Base-by-base conservation (phyloP, 1,140 invertebrate species). In the Aphidius ervi region DNA sequence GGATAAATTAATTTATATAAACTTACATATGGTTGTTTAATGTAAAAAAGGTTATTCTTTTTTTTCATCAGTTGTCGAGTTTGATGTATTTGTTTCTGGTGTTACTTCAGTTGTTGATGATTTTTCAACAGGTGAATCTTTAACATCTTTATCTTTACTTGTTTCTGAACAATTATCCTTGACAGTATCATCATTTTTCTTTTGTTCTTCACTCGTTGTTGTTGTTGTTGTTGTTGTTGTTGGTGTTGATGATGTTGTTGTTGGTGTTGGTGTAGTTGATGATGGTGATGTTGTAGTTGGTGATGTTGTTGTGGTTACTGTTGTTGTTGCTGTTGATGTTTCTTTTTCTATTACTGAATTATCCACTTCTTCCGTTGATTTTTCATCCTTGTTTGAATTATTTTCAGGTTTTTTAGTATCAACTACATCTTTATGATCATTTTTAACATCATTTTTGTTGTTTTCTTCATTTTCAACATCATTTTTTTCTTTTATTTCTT, bases 101-200 rank as follows among this genome's bases (percentile, higher is more conserved):
- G 63, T 65, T 16, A 67, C 62, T 48, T 70, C 58, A 39, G 68
- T 61, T 10, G 65, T 65, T 60, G 63, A 63, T 60, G 63, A 63
- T 58, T 68, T 67, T 10, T 72, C 68, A 9, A 7, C 55, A 43
- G 65, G 56, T 52, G 67, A 67, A 60, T 76, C 74, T 45, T 69
- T 72, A n/a, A 71, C 70, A 47, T 74, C 72, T 72, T 80, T 76
- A 47, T 74, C 72, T 72, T 80, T 76, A 76, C 74, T 80, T 67
- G 74, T 75, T 41, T 78, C 76, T 20, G 75, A 77, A 63, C 70
- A 31, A 31, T 31, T 77, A 46, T 77, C 74, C 62, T 77, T 77
- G 8, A 71, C 31, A 6, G 73, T 70, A 8, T 69, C 65, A 16
- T 68, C 65, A 20, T 76, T 69, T 46, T 76, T 76, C 56, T 78